Conservation (phyloP, 2,797 vertebrate genomes). For the Paguma larvata region DNA sequence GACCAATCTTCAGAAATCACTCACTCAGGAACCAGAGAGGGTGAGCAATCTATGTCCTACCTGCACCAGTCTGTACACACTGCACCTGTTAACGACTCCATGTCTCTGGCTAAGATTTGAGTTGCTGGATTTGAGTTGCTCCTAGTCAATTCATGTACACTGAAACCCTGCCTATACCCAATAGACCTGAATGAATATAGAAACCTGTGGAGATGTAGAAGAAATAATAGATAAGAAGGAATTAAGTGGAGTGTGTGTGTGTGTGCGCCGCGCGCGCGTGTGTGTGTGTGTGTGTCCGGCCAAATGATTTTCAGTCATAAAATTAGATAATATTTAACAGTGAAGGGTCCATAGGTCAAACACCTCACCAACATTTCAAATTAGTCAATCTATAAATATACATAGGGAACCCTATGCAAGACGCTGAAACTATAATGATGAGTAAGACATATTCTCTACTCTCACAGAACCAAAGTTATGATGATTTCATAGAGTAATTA, state of each 20-base stretch:
- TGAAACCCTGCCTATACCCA: not conserved
- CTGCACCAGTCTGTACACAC: not conserved
- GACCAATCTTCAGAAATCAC: slow-evolving; percentile 30
- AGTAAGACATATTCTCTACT: not conserved
- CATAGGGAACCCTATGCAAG: not conserved
- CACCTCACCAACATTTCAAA: slow-evolving; percentile 10
- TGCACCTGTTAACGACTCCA: not conserved
- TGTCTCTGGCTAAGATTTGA: not conserved
- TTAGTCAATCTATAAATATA: not conserved
- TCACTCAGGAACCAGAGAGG: not conserved
- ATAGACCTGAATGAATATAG: not conserved
- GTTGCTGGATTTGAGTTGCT: not conserved
- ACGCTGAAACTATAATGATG: not conserved
- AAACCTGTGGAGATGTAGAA: not conserved
- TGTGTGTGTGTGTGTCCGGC: not conserved
- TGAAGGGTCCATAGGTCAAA: slow-evolving; percentile 29
- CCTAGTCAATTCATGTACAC: not conserved
- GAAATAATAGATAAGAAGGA: slow-evolving; percentile 3
- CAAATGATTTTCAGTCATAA: slow-evolving; percentile 41
- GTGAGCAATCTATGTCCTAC: not conserved
- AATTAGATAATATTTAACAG: slow-evolving; percentile 49
- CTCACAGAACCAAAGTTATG: not conserved
- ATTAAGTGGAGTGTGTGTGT: not conserved
- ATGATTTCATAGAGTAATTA: not conserved
- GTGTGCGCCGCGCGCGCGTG: no score